Evolutionary conservation across 2,113 vertebrate genomes (phyloP).

Genomic region (Polypterus senegalus): DNA sequence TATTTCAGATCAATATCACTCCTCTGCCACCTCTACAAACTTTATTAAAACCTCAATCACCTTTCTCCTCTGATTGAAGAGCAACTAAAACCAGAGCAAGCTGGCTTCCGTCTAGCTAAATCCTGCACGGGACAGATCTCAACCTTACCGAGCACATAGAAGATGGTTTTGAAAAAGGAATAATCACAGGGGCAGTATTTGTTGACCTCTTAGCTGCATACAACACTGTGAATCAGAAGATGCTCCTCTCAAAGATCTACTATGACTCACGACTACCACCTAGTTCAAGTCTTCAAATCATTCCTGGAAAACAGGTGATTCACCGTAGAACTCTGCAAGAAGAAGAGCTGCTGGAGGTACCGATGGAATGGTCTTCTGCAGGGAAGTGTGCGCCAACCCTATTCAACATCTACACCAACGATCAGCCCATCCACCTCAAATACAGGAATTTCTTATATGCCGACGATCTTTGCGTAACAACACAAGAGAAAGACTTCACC

Average conservation of each 20-base stretch:
- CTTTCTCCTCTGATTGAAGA: too few relatives aligned
- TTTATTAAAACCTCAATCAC: too few relatives aligned
- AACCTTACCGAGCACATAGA: slow-evolving; percentile 1
- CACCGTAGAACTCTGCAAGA: neutral
- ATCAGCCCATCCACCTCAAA: too few relatives aligned
- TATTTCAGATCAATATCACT: too few relatives aligned
- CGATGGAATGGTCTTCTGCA: neutral
- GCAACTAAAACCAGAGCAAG: neutral
- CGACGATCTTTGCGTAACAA: too few relatives aligned
- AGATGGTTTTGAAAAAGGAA: slow-evolving; percentile 8
- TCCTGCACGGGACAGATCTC: neutral
- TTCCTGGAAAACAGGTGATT: neutral
- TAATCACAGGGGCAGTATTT: neutral
- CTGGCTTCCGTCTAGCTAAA: neutral
- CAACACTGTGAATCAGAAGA: neutral
- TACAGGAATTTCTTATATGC: too few relatives aligned
- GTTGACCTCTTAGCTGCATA: neutral
- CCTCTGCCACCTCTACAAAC: too few relatives aligned
- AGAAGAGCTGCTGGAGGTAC: neutral
- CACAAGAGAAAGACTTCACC: too few relatives aligned
- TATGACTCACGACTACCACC: too few relatives aligned
- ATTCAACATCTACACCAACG: too few relatives aligned
- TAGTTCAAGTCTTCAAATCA: neutral
- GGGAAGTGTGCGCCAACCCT: neutral
- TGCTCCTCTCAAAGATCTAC: neutral